phyloP scores from a whole-genome alignment of 1,140 invertebrate species.

The Megathymus violae region DNA sequence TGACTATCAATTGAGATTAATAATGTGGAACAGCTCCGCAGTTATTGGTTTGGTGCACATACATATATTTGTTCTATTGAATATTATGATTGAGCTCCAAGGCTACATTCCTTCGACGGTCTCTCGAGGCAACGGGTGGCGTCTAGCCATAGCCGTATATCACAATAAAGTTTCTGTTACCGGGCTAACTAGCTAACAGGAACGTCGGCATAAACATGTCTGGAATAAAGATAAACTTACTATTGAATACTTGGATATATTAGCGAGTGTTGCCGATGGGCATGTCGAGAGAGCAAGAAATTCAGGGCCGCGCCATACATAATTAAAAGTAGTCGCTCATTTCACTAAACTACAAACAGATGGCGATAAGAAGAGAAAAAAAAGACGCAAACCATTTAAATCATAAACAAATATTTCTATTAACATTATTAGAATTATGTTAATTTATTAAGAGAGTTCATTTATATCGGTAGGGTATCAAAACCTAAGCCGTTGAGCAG shows the following conservation, averaged over 20 bases:
- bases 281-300: slow-evolving; percentile 29
- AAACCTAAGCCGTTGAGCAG: too few species aligned
- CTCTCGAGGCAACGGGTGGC: slow-evolving; percentile 37
- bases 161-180: slow-evolving; percentile 56
- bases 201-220: slow-evolving; percentile 62
- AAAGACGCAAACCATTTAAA: background rate
- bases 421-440: too few species aligned
- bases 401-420: too few species aligned
- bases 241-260: slow-evolving; percentile 67
- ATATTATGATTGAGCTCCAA: slow-evolving; percentile 56
- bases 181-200: slow-evolving; percentile 57
- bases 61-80: slow-evolving; percentile 56
- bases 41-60: slow-evolving; percentile 62
- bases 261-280: slow-evolving; percentile 48
- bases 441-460: too few species aligned
- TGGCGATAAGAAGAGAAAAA: slow-evolving; percentile 24
- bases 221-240: slow-evolving; percentile 62
- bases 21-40: slow-evolving; percentile 53
- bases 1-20: slow-evolving; percentile 74
- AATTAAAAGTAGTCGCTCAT: too few species aligned
- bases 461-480: too few species aligned
- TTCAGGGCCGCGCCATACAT: slow-evolving; percentile 27
- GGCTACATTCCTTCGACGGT: slow-evolving; percentile 53
- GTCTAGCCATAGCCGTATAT: slow-evolving; percentile 46
- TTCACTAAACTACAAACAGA: too few species aligned